Conservation (phyloP, 2,797 vertebrate species). For the Pangasius djambal region DNA sequence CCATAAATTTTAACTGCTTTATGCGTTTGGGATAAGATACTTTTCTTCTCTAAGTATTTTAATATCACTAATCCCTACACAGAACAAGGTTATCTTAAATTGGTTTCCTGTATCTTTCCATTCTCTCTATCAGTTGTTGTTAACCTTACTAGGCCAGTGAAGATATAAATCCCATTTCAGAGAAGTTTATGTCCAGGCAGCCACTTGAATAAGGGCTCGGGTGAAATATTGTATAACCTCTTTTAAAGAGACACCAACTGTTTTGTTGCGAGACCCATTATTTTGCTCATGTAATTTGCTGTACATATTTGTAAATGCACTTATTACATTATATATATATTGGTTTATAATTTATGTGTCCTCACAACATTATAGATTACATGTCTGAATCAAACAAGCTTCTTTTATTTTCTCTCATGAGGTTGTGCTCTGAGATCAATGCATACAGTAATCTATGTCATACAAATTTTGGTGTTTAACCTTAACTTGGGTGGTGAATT, state of each 20-base stretch:
- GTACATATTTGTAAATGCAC: constrained; percentile 53
- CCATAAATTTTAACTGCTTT: neutral
- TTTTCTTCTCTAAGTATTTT: neutral
- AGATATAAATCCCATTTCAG: neutral
- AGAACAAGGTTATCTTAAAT: neutral
- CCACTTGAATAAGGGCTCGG: neutral
- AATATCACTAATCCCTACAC: neutral
- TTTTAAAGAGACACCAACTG: neutral
- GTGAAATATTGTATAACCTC: neutral
- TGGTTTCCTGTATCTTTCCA: neutral
- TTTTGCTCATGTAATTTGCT: constrained; percentile 11
- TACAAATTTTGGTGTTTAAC: neutral
- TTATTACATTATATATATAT: constrained; percentile 27
- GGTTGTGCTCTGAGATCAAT: neutral
- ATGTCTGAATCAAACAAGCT: neutral
- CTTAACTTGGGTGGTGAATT: too few species aligned
- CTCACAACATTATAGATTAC: neutral
- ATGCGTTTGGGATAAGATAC: neutral
- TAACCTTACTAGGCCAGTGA: neutral
- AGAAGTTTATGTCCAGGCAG: neutral
- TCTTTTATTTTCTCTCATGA: neutral
- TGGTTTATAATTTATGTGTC: constrained; percentile 26
- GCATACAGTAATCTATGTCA: neutral
- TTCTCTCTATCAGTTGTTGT: neutral
- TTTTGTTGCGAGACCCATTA: neutral